These are phyloP conservation scores for Netelia virgata DNA, from an alignment of 2,888 invertebrate genomes.

Conservation along the genomic window DNA sequence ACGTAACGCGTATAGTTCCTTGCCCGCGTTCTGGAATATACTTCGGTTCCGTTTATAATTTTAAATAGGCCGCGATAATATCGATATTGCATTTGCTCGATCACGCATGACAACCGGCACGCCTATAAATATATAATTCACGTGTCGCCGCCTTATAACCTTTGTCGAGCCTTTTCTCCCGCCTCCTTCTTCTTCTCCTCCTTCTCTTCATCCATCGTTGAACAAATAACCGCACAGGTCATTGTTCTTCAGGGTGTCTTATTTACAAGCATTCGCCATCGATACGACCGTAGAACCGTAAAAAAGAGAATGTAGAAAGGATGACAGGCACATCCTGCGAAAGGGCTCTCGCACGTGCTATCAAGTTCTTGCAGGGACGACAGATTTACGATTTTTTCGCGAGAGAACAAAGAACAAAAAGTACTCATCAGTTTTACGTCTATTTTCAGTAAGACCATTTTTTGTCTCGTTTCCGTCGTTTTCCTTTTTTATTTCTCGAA, in stretches of 20 bases:
- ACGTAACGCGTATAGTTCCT: background rate
- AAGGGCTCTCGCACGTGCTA: conserved; percentile 37
- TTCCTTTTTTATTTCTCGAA: conserved; percentile 23
- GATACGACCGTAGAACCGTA: conserved; percentile 16
- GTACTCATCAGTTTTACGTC: conserved; percentile 21
- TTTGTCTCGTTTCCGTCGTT: background rate
- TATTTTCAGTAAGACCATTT: conserved; percentile 9
- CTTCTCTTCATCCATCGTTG: conserved; percentile 16
- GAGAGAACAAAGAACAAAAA: conserved; percentile 3
- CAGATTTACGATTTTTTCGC: conserved; percentile 44
- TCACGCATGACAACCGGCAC: conserved; percentile 65
- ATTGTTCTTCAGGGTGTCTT: conserved; percentile 50
- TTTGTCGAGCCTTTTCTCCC: conserved; percentile 52
- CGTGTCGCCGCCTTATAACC: conserved; percentile 53
- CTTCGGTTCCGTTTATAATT: conserved; percentile 42
- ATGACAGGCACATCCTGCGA: conserved; percentile 31
- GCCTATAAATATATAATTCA: conserved; percentile 51
- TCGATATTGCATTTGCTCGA: conserved; percentile 69
- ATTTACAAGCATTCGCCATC: conserved; percentile 51
- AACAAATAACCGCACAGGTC: conserved; percentile 30
- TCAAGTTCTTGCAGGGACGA: background rate
- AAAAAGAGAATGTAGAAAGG: conserved; percentile 24
- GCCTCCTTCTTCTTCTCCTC: conserved; percentile 23
- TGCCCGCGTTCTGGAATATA: conserved; percentile 18
- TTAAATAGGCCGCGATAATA: conserved; percentile 60